A percentile compares a stretch with the other conserved stretches of the same genome.
These are phyloP conservation scores for Myotis lucifugus DNA, from an alignment of 2,113 vertebrate genomes.

Conservation along the genomic window DNA sequence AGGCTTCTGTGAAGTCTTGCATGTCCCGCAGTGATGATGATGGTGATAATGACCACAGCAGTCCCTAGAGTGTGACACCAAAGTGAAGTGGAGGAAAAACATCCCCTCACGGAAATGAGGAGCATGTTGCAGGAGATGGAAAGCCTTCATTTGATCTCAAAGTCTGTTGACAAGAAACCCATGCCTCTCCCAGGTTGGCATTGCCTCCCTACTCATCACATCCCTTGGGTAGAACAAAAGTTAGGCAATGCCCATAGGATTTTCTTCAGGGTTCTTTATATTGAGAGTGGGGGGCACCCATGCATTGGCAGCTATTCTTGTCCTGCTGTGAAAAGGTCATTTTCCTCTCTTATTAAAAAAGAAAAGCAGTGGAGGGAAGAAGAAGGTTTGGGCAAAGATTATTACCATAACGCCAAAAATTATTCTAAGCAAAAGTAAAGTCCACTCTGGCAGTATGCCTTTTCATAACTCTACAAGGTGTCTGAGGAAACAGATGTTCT, in stretches of 20 bases:
- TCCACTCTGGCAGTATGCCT: background rate
- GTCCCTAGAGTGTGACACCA: slow-evolving; percentile 55
- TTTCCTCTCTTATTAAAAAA: background rate
- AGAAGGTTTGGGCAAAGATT: background rate
- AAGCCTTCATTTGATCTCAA: slow-evolving; percentile 31
- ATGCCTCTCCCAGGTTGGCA: background rate
- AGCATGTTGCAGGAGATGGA: background rate
- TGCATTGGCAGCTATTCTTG: background rate
- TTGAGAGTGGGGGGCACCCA: background rate
- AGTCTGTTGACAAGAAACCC: background rate
- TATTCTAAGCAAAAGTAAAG: background rate
- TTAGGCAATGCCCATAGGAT: background rate
- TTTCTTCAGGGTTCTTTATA: background rate
- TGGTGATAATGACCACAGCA: slow-evolving; percentile 59
- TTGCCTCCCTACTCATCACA: background rate
- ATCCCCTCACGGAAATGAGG: slow-evolving; percentile 13
- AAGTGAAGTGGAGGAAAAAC: slow-evolving; percentile 37
- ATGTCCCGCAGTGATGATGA: slow-evolving; percentile 49
- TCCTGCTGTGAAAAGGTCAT: background rate
- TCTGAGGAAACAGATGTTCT: background rate
- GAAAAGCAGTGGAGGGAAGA: background rate
- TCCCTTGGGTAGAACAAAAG: background rate
- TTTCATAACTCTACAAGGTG: background rate
- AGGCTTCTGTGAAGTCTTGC: slow-evolving; percentile 62
- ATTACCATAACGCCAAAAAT: background rate